phyloP scores from a whole-genome alignment of 2,888 invertebrate species.

The Matsumyia berberina region DNA sequence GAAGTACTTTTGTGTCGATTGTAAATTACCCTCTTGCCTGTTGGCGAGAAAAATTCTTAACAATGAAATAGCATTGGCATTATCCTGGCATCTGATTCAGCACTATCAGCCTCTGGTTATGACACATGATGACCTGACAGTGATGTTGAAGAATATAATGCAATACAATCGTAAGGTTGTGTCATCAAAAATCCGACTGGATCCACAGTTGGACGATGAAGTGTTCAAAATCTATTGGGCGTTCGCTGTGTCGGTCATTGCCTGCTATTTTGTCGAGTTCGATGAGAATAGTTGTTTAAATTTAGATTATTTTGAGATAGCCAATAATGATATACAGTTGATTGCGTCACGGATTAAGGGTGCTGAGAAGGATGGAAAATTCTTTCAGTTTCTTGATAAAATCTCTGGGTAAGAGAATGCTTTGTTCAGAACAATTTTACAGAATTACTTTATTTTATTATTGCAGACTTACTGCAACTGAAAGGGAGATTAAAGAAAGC shows the following conservation, averaged over 20 bases:
- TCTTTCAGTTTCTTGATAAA: conserved; percentile 82
- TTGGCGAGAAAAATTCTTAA: conserved; percentile 83
- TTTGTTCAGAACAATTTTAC: not conserved
- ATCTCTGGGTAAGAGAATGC: conserved; percentile 71
- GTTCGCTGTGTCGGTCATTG: conserved; percentile 83
- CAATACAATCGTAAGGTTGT: conserved; percentile 82
- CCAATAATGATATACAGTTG: conserved; percentile 82
- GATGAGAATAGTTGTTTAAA: conserved; percentile 79
- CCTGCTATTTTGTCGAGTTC: conserved; percentile 82
- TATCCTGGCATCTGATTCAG: conserved; percentile 82
- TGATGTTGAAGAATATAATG: conserved; percentile 82
- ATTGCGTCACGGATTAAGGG: conserved; percentile 80
- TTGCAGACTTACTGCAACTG: conserved; percentile 47
- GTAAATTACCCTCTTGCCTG: conserved; percentile 81
- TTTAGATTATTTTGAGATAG: conserved; percentile 80
- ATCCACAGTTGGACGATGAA: conserved; percentile 80
- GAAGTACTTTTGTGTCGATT: conserved; percentile 82
- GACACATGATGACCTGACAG: conserved; percentile 81
- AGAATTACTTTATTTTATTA: conserved; percentile 6
- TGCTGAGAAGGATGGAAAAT: conserved; percentile 82
- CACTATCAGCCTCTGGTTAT: conserved; percentile 83
- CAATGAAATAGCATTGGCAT: conserved; percentile 82
- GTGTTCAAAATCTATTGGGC: conserved; percentile 84
- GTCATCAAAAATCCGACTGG: conserved; percentile 81
- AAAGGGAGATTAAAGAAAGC: conserved; percentile 46